Evolutionary conservation across 2,113 vertebrate genomes (phyloP).

Genomic region (Oreotragus oreotragus): DNA sequence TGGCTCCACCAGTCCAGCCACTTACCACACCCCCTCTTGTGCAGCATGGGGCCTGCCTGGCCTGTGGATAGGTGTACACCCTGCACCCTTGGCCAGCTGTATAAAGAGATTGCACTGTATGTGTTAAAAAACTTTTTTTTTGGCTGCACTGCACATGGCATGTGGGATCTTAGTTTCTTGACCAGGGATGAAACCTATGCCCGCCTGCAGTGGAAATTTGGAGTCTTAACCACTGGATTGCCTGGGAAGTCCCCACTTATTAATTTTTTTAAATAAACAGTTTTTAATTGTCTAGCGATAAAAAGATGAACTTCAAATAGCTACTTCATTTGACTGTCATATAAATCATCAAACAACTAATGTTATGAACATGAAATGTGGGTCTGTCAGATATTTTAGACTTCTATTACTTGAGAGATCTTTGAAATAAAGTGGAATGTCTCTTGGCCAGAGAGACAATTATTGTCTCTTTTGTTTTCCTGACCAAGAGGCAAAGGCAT

Average conservation of each 20-base stretch:
- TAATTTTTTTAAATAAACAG: neutral
- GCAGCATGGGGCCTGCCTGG: neutral
- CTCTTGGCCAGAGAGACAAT: neutral
- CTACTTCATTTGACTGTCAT: neutral
- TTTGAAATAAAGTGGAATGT: neutral
- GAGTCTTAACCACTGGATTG: neutral
- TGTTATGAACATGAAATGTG: neutral
- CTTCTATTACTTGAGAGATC: neutral
- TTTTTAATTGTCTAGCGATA: neutral
- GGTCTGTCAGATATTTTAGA: neutral
- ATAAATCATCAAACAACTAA: neutral
- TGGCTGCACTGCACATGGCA: neutral
- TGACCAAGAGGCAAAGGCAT: neutral
- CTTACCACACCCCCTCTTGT: neutral
- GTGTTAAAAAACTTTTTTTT: neutral
- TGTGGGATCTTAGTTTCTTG: neutral
- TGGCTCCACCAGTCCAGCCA: neutral
- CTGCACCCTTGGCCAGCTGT: neutral
- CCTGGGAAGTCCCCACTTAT: neutral
- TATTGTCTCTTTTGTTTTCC: neutral
- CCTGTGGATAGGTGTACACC: no score
- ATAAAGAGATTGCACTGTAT: neutral
- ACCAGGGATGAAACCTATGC: neutral
- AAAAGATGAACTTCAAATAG: neutral
- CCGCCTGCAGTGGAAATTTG: rapidly evolving